Evolutionary conservation across 1,140 invertebrate genomes (phyloP).

Genomic region (honey bee (Apis mellifera)): DNA sequence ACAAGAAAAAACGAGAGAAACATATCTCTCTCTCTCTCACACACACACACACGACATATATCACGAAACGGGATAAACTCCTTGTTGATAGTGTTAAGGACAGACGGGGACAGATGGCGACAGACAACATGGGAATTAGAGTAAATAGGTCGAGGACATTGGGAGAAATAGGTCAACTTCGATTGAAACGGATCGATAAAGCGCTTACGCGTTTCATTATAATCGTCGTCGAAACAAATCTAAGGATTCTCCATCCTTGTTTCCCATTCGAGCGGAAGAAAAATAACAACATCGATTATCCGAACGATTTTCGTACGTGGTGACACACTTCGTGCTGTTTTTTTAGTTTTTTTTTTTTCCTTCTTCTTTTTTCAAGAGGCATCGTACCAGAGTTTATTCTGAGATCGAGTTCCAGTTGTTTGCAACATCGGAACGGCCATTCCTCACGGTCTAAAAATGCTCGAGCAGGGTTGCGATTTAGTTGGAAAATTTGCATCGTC

Average conservation of each 20-base stretch:
- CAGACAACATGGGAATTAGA: slow-evolving; percentile 26
- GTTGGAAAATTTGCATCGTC: background rate
- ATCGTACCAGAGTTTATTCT: background rate
- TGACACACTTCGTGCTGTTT: no score
- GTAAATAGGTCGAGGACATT: slow-evolving; percentile 60
- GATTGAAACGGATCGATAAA: slow-evolving; percentile 36
- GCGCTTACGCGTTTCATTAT: slow-evolving; percentile 35
- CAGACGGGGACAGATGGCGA: background rate
- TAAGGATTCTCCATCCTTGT: no score
- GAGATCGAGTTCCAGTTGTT: background rate
- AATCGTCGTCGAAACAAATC: slow-evolving; percentile 3
- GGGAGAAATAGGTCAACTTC: slow-evolving; percentile 54
- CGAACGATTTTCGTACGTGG: background rate
- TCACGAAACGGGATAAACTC: background rate
- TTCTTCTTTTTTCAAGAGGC: background rate
- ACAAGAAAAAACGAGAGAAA: no score
- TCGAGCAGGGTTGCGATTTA: background rate
- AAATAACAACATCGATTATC: no score
- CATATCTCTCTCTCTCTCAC: no score
- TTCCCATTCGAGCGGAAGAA: no score
- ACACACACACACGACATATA: no score
- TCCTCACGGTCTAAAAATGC: slow-evolving; percentile 1
- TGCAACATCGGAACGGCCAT: background rate
- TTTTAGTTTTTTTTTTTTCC: background rate
- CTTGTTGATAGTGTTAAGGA: background rate